Evolutionary conservation across 2,113 vertebrate species (phyloP).

Genomic region (Coturnix japonica): DNA sequence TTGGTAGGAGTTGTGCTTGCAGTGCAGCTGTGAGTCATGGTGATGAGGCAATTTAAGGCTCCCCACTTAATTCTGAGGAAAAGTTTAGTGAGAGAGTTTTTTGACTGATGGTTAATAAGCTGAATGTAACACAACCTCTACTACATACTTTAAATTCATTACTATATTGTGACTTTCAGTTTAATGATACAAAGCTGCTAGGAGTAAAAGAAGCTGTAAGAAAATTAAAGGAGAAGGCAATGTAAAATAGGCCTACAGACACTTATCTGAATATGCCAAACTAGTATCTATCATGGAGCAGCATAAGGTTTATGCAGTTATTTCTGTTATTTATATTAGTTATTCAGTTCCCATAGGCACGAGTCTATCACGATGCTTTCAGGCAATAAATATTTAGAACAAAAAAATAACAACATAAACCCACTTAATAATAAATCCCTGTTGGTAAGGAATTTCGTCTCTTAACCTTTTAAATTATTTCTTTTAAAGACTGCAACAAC

Average conservation of each 20-base stretch:
- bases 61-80: not conserved
- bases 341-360: not conserved
- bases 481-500: constrained; percentile 24
- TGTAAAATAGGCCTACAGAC: not conserved
- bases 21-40: not conserved
- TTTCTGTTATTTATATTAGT: not conserved
- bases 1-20: not conserved
- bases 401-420: not conserved
- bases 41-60: not conserved
- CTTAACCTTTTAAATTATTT: constrained; percentile 15
- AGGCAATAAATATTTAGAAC: not conserved
- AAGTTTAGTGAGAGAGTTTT: not conserved
- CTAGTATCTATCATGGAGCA: not conserved
- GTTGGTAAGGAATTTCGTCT: not conserved
- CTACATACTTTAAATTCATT: not conserved
- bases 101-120: not conserved
- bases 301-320: not conserved
- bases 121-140: not conserved
- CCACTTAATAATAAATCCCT: not conserved
- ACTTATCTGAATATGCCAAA: not conserved
- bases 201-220: not conserved
- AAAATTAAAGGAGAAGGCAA: not conserved
- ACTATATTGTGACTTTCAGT: not conserved
- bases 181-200: not conserved
- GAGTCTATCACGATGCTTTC: not conserved